Conservation (phyloP, 2,797 vertebrate species). For the Champsocephalus gunnari region DNA sequence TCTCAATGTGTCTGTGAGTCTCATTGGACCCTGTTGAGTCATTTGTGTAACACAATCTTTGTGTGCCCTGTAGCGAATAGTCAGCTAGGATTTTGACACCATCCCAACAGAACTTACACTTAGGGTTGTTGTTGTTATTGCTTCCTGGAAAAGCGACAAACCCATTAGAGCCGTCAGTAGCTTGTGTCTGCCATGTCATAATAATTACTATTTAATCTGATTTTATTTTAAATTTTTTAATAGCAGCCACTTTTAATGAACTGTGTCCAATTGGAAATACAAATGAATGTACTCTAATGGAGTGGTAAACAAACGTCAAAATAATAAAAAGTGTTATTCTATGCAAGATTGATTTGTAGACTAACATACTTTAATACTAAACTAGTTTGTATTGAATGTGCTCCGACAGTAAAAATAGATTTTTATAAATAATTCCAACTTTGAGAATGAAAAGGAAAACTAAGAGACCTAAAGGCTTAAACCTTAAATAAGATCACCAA, state of each 20-base stretch:
- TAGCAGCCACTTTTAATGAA: slow-evolving; percentile 41
- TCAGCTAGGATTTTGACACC: slow-evolving; percentile 12
- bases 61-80: background rate
- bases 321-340: background rate
- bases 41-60: slow-evolving; percentile 8
- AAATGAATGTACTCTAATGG: background rate
- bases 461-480: background rate
- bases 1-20: background rate
- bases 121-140: background rate
- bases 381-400: slow-evolving; percentile 4
- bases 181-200: slow-evolving; percentile 24
- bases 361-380: background rate
- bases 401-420: background rate
- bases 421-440: background rate
- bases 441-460: background rate
- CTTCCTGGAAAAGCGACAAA: slow-evolving; percentile 33
- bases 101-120: slow-evolving; percentile 1
- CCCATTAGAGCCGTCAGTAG: slow-evolving; percentile 28
- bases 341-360: background rate
- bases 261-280: background rate
- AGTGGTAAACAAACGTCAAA: too few species aligned
- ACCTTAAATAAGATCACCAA: background rate
- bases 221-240: background rate
- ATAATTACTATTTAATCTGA: slow-evolving; percentile 48
- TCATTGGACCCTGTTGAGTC: background rate